phyloP scores from a whole-genome alignment of 2,797 vertebrate genomes.

The Anguilla pacifica region DNA sequence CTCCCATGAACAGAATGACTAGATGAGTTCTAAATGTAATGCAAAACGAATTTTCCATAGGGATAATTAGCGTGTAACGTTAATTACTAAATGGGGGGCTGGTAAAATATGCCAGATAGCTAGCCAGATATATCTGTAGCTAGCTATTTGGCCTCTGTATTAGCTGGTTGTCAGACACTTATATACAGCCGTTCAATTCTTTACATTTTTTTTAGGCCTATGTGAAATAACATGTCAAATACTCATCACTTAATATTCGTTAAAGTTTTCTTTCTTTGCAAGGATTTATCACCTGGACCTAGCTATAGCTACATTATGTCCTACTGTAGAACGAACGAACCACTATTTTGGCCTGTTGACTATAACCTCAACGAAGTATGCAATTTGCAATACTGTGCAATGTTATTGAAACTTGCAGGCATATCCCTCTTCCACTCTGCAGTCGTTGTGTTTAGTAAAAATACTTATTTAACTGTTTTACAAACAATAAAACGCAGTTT shows the following conservation, averaged over 20 bases:
- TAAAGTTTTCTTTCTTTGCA: constrained; percentile 26
- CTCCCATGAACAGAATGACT: neutral
- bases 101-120: constrained; percentile 5
- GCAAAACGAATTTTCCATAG: neutral
- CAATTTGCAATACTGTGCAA: constrained; percentile 38
- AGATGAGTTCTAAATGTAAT: constrained; percentile 12
- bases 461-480: neutral
- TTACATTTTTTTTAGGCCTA: neutral
- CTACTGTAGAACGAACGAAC: constrained; percentile 34
- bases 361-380: constrained; percentile 43
- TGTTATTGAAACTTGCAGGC: constrained; percentile 16
- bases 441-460: constrained; percentile 7
- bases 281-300: constrained; percentile 28
- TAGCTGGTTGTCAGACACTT: constrained; percentile 12
- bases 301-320: constrained; percentile 17
- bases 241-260: neutral
- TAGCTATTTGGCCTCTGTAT: constrained; percentile 18
- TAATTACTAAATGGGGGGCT: neutral
- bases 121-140: constrained; percentile 16
- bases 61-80: neutral
- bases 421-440: neutral
- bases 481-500: constrained; percentile 40
- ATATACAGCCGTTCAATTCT: constrained; percentile 14
- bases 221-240: neutral
- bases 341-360: constrained; percentile 58